Conservation (phyloP, 1,140 invertebrate genomes). For the Holcopasites calliopsidis region DNA sequence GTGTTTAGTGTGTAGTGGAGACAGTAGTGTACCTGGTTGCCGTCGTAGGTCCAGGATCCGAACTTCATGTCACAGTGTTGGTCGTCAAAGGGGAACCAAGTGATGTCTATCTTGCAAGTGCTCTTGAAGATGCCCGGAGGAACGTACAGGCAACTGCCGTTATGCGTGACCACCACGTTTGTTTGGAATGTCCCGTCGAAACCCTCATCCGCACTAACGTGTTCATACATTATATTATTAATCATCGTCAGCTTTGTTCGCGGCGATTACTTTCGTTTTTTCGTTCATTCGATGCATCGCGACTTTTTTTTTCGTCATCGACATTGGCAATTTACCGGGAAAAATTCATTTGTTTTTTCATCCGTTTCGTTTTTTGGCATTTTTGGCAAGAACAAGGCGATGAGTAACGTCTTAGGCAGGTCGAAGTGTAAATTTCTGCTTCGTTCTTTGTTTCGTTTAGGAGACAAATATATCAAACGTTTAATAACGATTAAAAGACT, state of each 20-base stretch:
- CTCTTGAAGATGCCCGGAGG: slow-evolving; percentile 99
- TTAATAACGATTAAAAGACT: no score
- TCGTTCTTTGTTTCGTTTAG: not conserved
- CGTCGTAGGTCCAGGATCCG: slow-evolving; percentile 97
- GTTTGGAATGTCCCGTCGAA: slow-evolving; percentile 98
- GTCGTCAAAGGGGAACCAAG: slow-evolving; percentile 99
- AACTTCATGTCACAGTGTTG: slow-evolving; percentile 98
- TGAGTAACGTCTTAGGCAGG: no score
- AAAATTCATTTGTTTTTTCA: no score
- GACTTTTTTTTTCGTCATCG: slow-evolving; percentile 23
- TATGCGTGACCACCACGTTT: slow-evolving; percentile 97
- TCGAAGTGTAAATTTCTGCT: not conserved
- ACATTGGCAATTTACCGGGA: no score
- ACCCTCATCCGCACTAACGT: slow-evolving; percentile 95
- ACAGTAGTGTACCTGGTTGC: slow-evolving; percentile 88
- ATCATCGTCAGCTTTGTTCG: slow-evolving; percentile 56
- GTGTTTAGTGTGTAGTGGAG: slow-evolving; percentile 71
- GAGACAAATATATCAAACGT: no score
- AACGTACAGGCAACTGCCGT: slow-evolving; percentile 97
- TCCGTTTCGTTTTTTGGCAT: slow-evolving; percentile 1
- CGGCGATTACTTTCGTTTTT: slow-evolving; percentile 28
- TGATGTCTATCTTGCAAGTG: slow-evolving; percentile 99
- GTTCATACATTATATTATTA: slow-evolving; percentile 68
- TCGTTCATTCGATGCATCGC: slow-evolving; percentile 45
- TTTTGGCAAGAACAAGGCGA: not conserved